Evolutionary conservation across 2,797 vertebrate species (phyloP), one percentile per base, ranked within the genome.

Genomic region (Liparis tanakae): DNA sequence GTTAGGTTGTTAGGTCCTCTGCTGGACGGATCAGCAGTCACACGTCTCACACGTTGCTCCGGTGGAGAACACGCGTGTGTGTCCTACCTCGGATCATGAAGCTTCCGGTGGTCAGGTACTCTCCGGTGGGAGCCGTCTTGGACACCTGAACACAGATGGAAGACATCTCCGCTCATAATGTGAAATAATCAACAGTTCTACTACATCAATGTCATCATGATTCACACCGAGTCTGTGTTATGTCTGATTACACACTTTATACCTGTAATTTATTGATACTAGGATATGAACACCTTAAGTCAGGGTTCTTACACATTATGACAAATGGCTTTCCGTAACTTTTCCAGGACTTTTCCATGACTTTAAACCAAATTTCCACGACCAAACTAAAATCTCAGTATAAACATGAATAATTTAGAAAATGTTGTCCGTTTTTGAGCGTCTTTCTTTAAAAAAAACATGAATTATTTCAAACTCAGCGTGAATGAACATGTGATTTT

Each of bases 61-160:
- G 9, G 7, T 59, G 6, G 8, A 8, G 7, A 33, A 2, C 4
- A 22, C 20, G 6, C 10, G 1, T 6, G 10, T 10, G 9, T 20
- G 18, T 51, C 67, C n/a, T 86, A 99, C 98, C 98, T 98, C 98
- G 93, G 86, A 99, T 97, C 98, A 99, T 99, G 93, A 99, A 99
- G 87, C 98, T 99, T 70, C 98, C 98, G 7, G 98, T 99, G 37
- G 98, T 99, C 89, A 99, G 93, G 76, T 99, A 99, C 70, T 99
- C 98, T 93, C 98, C 98, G 0, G 98, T 97, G 17, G 98, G 98
- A 25, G 98, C 98, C 0, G 98, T 99, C 90, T 99, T 99, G 54
- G 98, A 99, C 54, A 99, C 98, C 98, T 99, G 79, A 48, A 71
- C 13, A 64, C 72, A 65, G n/a, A 76, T 4, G 46, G 58, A 0